phyloP scores from a whole-genome alignment of 2,797 vertebrate genomes.

The Echiichthys vipera region DNA sequence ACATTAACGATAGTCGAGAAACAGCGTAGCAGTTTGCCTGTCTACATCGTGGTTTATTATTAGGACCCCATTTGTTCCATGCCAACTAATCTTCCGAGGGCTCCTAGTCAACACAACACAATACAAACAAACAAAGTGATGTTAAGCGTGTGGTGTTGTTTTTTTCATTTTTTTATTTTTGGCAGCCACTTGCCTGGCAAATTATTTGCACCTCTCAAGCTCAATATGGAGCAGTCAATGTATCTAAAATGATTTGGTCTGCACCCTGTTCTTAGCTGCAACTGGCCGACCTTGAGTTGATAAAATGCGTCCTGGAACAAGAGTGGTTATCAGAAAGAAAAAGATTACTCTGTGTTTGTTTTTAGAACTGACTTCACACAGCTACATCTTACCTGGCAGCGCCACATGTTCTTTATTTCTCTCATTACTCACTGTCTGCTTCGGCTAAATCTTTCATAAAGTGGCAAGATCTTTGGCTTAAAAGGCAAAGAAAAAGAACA shows the following conservation, averaged over 20 bases:
- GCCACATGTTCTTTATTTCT: constrained; percentile 4
- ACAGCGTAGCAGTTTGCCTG: constrained; percentile 22
- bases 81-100: constrained; percentile 69
- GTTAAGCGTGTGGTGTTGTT: constrained; percentile 8
- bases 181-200: constrained; percentile 29
- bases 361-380: constrained; percentile 29
- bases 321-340: constrained; percentile 34
- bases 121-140: constrained; percentile 54
- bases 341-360: constrained; percentile 34
- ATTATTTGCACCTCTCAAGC: constrained; percentile 38
- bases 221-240: constrained; percentile 7
- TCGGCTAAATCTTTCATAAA: neutral
- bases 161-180: constrained; percentile 54
- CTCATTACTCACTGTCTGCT: constrained; percentile 28
- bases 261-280: neutral
- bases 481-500: constrained; percentile 9
- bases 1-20: constrained; percentile 27
- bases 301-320: constrained; percentile 29
- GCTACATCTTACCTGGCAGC: constrained; percentile 18
- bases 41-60: constrained; percentile 67
- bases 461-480: neutral
- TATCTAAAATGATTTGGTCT: constrained; percentile 19
- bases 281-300: constrained; percentile 36
- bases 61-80: constrained; percentile 62
- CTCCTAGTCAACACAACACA: constrained; percentile 56